These are phyloP conservation scores for Rhingia campestris DNA, from an alignment of 2,888 invertebrate species.

Conservation along the genomic window DNA sequence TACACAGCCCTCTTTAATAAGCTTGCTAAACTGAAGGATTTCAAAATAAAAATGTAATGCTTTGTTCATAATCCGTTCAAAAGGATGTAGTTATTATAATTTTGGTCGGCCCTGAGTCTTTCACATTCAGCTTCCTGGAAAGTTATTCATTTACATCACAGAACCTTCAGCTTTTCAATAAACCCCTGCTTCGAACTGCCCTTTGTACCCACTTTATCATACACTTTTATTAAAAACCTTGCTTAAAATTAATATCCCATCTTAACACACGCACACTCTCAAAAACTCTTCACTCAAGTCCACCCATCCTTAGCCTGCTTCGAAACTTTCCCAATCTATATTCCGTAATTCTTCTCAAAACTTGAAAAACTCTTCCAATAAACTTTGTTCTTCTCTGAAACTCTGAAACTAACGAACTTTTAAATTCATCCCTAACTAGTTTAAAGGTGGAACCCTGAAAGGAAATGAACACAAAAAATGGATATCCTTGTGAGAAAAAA, in stretches of 20 bases:
- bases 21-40: no score
- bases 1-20: no score
- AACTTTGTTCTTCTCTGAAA: slow-evolving; percentile 43
- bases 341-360: slow-evolving; percentile 68
- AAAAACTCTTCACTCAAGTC: not conserved
- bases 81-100: no score
- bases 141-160: not conserved
- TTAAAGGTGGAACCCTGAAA: slow-evolving; percentile 63
- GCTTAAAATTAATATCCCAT: slow-evolving; percentile 61
- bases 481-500: slow-evolving; percentile 65
- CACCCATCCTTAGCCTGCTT: slow-evolving; percentile 2
- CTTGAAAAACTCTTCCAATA: slow-evolving; percentile 54
- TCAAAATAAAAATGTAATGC: no score
- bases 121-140: no score
- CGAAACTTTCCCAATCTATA: slow-evolving; percentile 73
- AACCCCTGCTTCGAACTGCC: not conserved
- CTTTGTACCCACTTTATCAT: not conserved
- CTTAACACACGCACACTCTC: slow-evolving; percentile 6
- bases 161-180: not conserved
- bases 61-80: no score
- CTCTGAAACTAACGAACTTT: slow-evolving; percentile 63
- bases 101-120: no score
- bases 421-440: slow-evolving; percentile 72
- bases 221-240: slow-evolving; percentile 24
- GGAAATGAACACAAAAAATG: slow-evolving; percentile 26